Conservation (phyloP, 2,888 invertebrate genomes). For the Spodoptera picta region DNA sequence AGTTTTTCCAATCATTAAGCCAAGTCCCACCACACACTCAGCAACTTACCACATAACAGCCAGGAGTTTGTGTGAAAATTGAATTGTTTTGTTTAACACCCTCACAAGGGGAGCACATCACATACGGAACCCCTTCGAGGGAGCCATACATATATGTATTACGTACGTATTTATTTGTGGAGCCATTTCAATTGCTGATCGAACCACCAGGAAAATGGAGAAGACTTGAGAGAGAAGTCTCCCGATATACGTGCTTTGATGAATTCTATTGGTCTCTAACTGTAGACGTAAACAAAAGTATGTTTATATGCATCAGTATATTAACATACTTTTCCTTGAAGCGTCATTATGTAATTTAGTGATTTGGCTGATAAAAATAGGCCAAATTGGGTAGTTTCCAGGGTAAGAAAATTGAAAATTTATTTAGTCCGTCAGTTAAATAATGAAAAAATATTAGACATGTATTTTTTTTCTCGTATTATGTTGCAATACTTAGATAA, state of each 20-base stretch:
- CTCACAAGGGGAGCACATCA: conserved; percentile 27
- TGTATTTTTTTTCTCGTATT: too few species aligned
- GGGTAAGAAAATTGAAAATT: too few species aligned
- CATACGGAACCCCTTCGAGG: conserved; percentile 18
- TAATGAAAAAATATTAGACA: too few species aligned
- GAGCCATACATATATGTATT: conserved; percentile 40
- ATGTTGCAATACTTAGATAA: too few species aligned
- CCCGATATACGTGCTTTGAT: conserved; percentile 1
- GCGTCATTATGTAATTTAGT: background rate
- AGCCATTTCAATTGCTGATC: conserved; percentile 41
- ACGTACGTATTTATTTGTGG: conserved; percentile 30
- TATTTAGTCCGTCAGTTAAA: too few species aligned
- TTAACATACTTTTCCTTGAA: too few species aligned
- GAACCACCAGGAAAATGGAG: conserved; percentile 17
- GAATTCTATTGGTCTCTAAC: conserved; percentile 7
- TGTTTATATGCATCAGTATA: too few species aligned
- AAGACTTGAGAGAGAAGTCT: conserved; percentile 1
- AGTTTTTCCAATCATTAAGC: background rate
- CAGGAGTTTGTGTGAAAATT: conserved; percentile 53
- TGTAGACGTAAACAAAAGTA: background rate
- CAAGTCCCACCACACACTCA: background rate
- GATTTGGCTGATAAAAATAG: too few species aligned
- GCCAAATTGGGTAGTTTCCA: too few species aligned
- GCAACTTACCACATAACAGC: conserved; percentile 37
- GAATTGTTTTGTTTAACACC: conserved; percentile 60